Conservation (phyloP, 2,113 vertebrate genomes). For the Rhizomys pruinosus region DNA sequence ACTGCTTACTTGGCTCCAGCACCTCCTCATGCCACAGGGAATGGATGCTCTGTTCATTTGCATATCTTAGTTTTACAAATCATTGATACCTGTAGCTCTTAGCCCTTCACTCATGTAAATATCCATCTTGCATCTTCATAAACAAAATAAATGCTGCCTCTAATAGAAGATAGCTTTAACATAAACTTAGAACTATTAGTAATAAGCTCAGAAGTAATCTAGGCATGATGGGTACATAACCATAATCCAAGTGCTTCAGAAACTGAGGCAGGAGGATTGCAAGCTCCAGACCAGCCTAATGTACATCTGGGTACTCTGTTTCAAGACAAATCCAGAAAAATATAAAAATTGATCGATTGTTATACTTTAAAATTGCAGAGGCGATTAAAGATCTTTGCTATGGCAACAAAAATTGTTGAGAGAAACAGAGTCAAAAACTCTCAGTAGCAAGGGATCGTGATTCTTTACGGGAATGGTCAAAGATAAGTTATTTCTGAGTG, state of each 20-base stretch:
- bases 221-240: not conserved
- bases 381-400: not conserved
- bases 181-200: not conserved
- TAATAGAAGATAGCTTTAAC: not conserved
- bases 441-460: not conserved
- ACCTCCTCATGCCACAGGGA: not conserved
- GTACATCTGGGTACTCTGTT: no score
- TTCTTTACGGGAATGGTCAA: not conserved
- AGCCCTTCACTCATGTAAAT: not conserved
- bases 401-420: not conserved
- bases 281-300: no score
- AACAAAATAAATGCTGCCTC: not conserved
- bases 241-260: no score
- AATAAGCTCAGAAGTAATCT: not conserved
- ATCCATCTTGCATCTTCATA: not conserved
- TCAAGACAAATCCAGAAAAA: no score
- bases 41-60: not conserved
- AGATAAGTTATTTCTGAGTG: not conserved
- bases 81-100: not conserved
- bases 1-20: not conserved
- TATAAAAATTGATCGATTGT: not conserved
- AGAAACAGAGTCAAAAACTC: slow-evolving; percentile 7
- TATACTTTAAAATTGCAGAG: not conserved
- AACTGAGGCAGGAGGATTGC: no score
- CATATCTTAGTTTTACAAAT: slow-evolving; percentile 20